Conservation (phyloP, 2,888 invertebrate species). For the Bombylius major region DNA sequence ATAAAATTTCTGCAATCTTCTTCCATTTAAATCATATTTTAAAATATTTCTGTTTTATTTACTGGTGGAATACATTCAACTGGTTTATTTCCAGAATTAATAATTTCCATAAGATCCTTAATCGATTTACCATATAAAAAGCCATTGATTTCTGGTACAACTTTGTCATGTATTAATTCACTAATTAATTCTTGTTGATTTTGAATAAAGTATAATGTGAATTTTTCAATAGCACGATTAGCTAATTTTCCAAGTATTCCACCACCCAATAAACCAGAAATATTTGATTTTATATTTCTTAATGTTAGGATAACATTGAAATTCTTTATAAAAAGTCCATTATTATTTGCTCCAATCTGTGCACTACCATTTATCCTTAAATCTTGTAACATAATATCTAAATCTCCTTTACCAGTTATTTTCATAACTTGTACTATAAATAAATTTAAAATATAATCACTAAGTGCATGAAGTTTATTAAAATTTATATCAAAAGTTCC, state of each 20-base stretch:
- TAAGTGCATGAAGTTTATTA: slow-evolving; percentile 17
- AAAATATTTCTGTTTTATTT: too few species aligned
- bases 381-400: slow-evolving; percentile 7
- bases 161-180: background rate
- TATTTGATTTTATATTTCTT: slow-evolving; percentile 23
- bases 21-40: too few species aligned
- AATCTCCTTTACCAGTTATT: slow-evolving; percentile 6
- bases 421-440: slow-evolving; percentile 5
- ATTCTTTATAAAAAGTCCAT: slow-evolving; percentile 4
- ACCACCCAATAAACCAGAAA: slow-evolving; percentile 21
- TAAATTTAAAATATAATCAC: slow-evolving; percentile 22
- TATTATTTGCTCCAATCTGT: slow-evolving; percentile 6
- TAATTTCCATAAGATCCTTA: slow-evolving; percentile 2
- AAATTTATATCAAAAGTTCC: slow-evolving; percentile 26
- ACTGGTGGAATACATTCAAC: background rate
- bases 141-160: background rate
- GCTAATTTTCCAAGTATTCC: slow-evolving; percentile 1
- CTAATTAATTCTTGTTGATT: background rate
- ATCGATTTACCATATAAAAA: background rate
- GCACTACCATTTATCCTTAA: slow-evolving; percentile 4
- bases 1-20: too few species aligned
- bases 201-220: slow-evolving; percentile 4
- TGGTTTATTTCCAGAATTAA: background rate
- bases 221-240: slow-evolving; percentile 5
- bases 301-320: slow-evolving; percentile 22